A percentile compares a stretch with the other conserved stretches of the same genome.
Evolutionary conservation across 2,113 vertebrate species (phyloP).

Genomic region (Brevimyrus niger): DNA sequence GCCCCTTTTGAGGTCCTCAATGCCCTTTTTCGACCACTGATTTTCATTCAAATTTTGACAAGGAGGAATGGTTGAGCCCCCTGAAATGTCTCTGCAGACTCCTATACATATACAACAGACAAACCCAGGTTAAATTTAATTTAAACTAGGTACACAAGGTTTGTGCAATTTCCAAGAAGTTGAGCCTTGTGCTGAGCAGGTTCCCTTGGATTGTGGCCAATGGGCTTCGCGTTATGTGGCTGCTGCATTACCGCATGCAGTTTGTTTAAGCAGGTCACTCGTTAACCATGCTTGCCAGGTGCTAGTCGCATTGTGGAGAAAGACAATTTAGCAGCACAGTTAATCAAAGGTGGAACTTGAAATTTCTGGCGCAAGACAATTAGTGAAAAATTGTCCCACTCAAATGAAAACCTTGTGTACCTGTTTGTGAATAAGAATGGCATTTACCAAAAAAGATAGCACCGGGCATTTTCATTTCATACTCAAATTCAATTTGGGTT

Average conservation of each 20-base stretch:
- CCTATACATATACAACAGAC: too few species aligned
- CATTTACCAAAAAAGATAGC: background rate
- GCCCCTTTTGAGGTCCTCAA: background rate
- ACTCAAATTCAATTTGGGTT: background rate
- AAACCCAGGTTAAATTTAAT: too few species aligned
- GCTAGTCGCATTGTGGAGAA: background rate
- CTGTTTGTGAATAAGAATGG: background rate
- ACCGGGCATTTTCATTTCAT: background rate
- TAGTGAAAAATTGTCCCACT: background rate
- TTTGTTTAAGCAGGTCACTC: background rate
- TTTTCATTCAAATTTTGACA: background rate
- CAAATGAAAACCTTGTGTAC: background rate
- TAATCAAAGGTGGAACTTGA: background rate
- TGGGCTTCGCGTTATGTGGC: background rate
- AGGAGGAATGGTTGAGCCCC: background rate
- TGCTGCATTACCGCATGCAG: background rate
- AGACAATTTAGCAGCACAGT: background rate
- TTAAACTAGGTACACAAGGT: background rate
- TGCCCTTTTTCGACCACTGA: background rate
- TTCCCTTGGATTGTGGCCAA: background rate
- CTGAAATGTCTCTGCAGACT: too few species aligned
- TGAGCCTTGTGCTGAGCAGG: background rate
- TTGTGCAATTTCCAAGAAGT: background rate
- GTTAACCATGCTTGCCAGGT: background rate
- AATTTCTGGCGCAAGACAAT: background rate